phyloP scores from a whole-genome alignment of 2,113 vertebrate species.

The Acanthisitta chloris region DNA sequence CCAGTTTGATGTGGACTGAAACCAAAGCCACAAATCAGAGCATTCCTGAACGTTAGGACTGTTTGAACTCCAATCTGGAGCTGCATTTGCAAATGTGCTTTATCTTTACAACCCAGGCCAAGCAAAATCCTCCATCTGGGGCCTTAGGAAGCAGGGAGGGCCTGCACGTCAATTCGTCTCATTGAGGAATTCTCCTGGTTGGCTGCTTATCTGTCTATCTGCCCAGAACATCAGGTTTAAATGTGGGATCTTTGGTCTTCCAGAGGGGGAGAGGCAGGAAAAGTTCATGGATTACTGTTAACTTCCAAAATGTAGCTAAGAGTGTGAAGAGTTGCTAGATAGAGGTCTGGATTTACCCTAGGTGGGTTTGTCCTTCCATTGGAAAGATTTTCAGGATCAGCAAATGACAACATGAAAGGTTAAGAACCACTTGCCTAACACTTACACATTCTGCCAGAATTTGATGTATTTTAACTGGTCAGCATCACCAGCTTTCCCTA shows the following conservation, averaged over 20 bases:
- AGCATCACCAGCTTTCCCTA: not conserved
- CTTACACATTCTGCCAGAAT: not conserved
- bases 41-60: not conserved
- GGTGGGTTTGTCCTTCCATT: not conserved
- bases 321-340: not conserved
- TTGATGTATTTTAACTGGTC: not conserved
- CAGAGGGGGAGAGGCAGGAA: not conserved
- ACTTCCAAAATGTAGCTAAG: fast-evolving
- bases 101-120: slow-evolving; percentile 3
- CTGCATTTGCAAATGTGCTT: slow-evolving; percentile 12
- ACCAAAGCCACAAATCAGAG: not conserved
- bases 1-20: not conserved
- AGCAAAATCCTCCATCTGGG: not conserved
- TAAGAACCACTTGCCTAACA: not conserved
- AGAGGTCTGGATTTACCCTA: not conserved
- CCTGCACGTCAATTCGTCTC: not conserved
- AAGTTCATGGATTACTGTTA: not conserved
- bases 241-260: not conserved
- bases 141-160: not conserved
- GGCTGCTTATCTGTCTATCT: not conserved
- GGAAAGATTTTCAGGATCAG: not conserved
- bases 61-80: slow-evolving; percentile 15
- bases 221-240: not conserved
- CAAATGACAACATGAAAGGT: not conserved
- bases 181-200: not conserved